Evolutionary conservation across 2,888 invertebrate species (phyloP).

Genomic region (Thyatira batis): DNA sequence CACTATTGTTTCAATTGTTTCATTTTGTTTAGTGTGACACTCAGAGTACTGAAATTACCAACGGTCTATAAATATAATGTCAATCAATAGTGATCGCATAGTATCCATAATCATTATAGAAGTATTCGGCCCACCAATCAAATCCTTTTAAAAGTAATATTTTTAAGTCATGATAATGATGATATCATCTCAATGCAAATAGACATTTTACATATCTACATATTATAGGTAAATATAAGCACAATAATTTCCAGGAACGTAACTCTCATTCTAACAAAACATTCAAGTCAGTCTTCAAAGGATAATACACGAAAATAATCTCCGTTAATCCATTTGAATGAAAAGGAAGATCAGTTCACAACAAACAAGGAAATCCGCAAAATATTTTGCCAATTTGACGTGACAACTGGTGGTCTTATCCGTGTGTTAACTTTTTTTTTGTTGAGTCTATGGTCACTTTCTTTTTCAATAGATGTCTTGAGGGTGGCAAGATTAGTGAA

Average conservation of each 20-base stretch:
- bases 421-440: slow-evolving; percentile 27
- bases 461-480: slow-evolving; percentile 47
- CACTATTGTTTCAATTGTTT: background rate
- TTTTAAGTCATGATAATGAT: too few species aligned
- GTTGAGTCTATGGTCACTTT: slow-evolving; percentile 50
- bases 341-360: slow-evolving; percentile 49
- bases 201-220: background rate
- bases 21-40: background rate
- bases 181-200: too few species aligned
- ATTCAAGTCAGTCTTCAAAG: slow-evolving; percentile 27
- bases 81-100: too few species aligned
- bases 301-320: slow-evolving; percentile 27
- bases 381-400: slow-evolving; percentile 77
- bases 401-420: slow-evolving; percentile 75
- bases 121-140: too few species aligned
- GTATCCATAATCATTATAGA: too few species aligned
- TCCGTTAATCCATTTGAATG: slow-evolving; percentile 49
- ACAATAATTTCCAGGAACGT: slow-evolving; percentile 9
- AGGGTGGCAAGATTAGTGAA: slow-evolving; percentile 47
- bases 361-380: slow-evolving; percentile 54
- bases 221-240: background rate
- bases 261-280: slow-evolving; percentile 36
- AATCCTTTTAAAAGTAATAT: too few species aligned
- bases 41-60: too few species aligned
- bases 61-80: too few species aligned